Conservation (phyloP, 2,797 vertebrate species). For the Poeciliopsis presidionis region DNA sequence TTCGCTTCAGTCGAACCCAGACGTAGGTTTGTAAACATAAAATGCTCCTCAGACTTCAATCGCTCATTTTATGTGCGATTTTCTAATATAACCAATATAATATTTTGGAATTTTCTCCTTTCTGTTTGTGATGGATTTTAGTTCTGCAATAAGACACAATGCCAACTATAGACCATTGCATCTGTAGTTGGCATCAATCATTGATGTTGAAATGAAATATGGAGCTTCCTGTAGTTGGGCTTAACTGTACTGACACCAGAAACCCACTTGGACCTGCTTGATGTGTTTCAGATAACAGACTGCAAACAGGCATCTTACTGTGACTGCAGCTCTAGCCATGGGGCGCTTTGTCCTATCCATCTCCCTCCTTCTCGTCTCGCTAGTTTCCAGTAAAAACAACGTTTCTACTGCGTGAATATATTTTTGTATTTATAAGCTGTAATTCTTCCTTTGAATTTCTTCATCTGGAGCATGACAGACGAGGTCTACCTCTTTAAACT, state of each 20-base stretch:
- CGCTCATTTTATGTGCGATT: too few relatives aligned
- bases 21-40: too few relatives aligned
- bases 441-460: neutral
- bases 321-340: neutral
- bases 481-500: neutral
- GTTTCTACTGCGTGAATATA: neutral
- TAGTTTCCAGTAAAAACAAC: neutral
- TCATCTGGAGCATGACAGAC: neutral
- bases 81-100: too few relatives aligned
- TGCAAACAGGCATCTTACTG: neutral
- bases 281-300: conserved; percentile 3
- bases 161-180: neutral
- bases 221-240: conserved; percentile 55
- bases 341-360: neutral
- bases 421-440: neutral
- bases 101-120: neutral
- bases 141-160: neutral
- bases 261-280: neutral
- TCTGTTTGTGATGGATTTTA: neutral
- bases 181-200: conserved; percentile 35
- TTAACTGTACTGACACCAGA: conserved; percentile 33
- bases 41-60: too few relatives aligned
- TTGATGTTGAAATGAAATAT: conserved; percentile 28
- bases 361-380: neutral
- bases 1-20: too few relatives aligned